Conservation (phyloP, 2,888 invertebrate species). For the Microplitis deprimator region DNA sequence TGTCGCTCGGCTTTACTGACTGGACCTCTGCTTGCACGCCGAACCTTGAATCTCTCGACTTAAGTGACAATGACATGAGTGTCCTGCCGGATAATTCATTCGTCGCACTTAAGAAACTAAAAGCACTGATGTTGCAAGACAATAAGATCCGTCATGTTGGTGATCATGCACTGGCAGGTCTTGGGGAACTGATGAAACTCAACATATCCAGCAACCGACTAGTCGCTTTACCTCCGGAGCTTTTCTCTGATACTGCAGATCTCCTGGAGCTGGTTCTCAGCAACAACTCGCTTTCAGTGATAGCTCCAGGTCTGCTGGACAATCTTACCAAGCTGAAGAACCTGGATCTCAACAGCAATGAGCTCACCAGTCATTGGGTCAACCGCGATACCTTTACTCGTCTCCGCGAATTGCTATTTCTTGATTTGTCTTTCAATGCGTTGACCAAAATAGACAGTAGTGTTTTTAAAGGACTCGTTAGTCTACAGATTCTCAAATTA, state of each 20-base stretch:
- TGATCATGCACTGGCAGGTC: conserved; percentile 82
- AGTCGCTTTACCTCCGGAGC: conserved; percentile 83
- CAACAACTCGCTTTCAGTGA: conserved; percentile 83
- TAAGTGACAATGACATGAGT: conserved; percentile 83
- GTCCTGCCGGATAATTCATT: conserved; percentile 81
- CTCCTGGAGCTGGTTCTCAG: conserved; percentile 82
- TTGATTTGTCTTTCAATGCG: conserved; percentile 83
- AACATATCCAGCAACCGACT: conserved; percentile 87
- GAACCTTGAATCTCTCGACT: conserved; percentile 80
- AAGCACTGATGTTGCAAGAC: conserved; percentile 81
- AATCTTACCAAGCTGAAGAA: conserved; percentile 82
- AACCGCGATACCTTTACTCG: conserved; percentile 84
- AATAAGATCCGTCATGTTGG: conserved; percentile 83
- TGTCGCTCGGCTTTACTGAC: conserved; percentile 82
- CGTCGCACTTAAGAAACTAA: conserved; percentile 79
- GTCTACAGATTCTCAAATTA: conserved; percentile 82
- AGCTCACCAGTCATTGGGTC: conserved; percentile 84
- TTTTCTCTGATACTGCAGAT: conserved; percentile 82
- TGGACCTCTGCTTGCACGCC: conserved; percentile 81
- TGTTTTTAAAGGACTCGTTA: conserved; percentile 83
- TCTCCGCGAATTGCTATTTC: conserved; percentile 80
- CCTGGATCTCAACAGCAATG: conserved; percentile 82
- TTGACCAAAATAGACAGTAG: conserved; percentile 81
- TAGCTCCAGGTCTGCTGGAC: conserved; percentile 83
- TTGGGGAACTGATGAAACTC: conserved; percentile 79